Evolutionary conservation across 1,140 invertebrate genomes (phyloP).

Genomic region (Latrodectus geometricus): DNA sequence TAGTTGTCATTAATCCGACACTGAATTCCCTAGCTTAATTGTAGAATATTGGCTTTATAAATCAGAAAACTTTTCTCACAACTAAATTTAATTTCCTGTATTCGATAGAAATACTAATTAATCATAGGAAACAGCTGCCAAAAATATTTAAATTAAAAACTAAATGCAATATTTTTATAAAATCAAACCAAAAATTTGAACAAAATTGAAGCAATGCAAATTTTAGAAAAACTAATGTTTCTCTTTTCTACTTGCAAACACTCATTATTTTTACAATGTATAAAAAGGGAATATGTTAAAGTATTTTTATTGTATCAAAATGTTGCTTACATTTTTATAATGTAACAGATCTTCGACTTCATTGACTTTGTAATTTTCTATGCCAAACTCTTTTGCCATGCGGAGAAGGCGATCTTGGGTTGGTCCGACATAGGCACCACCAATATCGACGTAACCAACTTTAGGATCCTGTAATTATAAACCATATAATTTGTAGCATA

Average conservation of each 20-base stretch:
- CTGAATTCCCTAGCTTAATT: too few relatives aligned
- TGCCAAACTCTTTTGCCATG: slow-evolving; percentile 67
- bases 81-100: too few relatives aligned
- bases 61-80: too few relatives aligned
- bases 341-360: slow-evolving; percentile 61
- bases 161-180: too few relatives aligned
- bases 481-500: too few relatives aligned
- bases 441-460: slow-evolving; percentile 65
- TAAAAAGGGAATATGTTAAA: background rate
- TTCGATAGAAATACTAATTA: too few relatives aligned
- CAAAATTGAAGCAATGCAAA: background rate
- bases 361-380: slow-evolving; percentile 67
- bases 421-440: slow-evolving; percentile 66
- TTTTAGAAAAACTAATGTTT: background rate
- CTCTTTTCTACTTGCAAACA: background rate
- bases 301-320: background rate
- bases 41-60: too few relatives aligned
- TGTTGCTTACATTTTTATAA: slow-evolving; percentile 62
- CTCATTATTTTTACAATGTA: background rate
- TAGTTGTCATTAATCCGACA: too few relatives aligned
- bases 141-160: too few relatives aligned
- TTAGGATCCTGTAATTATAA: slow-evolving; percentile 47
- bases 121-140: too few relatives aligned
- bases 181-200: too few relatives aligned
- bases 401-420: slow-evolving; percentile 65